Base-by-base conservation (phyloP, 1,140 invertebrate species). In the Danaus melanippus region DNA sequence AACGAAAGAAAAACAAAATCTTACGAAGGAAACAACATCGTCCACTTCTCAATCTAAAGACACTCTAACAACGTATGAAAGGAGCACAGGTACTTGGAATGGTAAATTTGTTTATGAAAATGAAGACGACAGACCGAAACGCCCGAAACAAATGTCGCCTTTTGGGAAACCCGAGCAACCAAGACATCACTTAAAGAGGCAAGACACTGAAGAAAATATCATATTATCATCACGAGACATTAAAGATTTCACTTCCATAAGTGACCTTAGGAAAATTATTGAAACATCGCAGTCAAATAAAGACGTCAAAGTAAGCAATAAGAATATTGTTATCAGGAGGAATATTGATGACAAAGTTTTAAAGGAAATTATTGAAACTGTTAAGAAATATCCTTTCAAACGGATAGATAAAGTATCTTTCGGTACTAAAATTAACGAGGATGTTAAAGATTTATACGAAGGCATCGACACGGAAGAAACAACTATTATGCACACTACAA, bases 201-300 rank as follows among this genome's bases (percentile, higher is more conserved):
- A 86, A 66, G 84, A 86, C 52, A 86, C 84, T 10, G 71, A 85
- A 62, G 84, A 86, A 56, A 86, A 85, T 56, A 86, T 86, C 41
- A 86, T 86, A 61, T 63, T 86, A 44, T 85, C 84, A 48, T 86
- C 84, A 42, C 75, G 76, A 53, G 82, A 86, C 50, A 86, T 86
- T 46, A 86, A 84, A 75, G 84, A 86, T 65, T 86, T 85, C 56
- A 86, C 84, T 46, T 86, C 84, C 9, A 86, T 86, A 10, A 84
- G 74, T 64, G 84, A 86, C 55, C 51, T 86, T 41, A 62, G 84
- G 45, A 86, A 84, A 71, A 82, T 86, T 9, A 86, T 86, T 63
- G 74, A 86, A 56, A 62, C 70, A 10, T 78, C 84, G 43, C 75
- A 79, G 58, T 69, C 56, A 41, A 84, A 77, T 42, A 84, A 84